phyloP scores from a whole-genome alignment of 2,888 invertebrate species.

The Scotopteryx bipunctaria region DNA sequence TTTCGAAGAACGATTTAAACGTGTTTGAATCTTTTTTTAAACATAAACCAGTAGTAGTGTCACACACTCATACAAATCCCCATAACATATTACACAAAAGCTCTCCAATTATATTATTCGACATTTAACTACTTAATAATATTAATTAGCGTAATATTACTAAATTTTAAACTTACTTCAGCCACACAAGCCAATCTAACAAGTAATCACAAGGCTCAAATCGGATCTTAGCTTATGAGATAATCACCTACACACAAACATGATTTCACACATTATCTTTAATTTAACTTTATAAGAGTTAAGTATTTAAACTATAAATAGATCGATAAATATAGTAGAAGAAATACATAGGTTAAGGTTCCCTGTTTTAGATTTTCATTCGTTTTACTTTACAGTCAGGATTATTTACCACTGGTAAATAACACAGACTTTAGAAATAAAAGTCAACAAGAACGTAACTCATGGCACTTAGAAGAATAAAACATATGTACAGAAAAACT shows the following conservation, averaged over 20 bases:
- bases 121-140: conserved; percentile 23
- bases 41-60: conserved; percentile 22
- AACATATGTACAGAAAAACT: conserved; percentile 27
- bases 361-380: conserved; percentile 61
- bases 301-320: conserved; percentile 50
- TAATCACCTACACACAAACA: conserved; percentile 47
- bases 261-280: conserved; percentile 36
- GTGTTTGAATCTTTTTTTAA: not conserved
- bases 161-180: conserved; percentile 13
- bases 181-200: conserved; percentile 27
- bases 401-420: conserved; percentile 20
- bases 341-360: conserved; percentile 53
- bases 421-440: conserved; percentile 30
- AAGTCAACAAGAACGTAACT: conserved; percentile 44
- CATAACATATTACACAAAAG: conserved; percentile 30
- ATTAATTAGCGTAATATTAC: conserved; percentile 13
- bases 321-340: conserved; percentile 57
- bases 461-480: conserved; percentile 48
- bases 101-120: conserved; percentile 31
- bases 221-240: conserved; percentile 44
- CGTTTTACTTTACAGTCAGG: conserved; percentile 24
- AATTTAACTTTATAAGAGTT: conserved; percentile 23
- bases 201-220: conserved; percentile 52
- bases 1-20: not conserved
- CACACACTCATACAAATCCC: conserved; percentile 22